Conservation (phyloP, 2,888 invertebrate genomes). For the Eupsilia transversa region DNA sequence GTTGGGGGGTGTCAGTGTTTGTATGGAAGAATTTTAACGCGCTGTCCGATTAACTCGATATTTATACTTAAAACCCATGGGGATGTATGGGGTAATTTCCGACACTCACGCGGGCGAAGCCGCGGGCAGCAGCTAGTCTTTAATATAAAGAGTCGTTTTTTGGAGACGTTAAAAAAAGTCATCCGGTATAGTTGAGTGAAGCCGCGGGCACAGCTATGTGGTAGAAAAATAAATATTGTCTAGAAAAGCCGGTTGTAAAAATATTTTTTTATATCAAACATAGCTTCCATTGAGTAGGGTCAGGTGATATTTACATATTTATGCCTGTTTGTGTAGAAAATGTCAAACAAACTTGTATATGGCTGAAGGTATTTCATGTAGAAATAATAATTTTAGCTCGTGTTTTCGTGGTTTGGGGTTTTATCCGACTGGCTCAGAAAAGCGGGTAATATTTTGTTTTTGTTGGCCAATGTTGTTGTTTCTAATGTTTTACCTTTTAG, state of each 20-base stretch:
- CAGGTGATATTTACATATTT: conserved; percentile 49
- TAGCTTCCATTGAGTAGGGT: conserved; percentile 39
- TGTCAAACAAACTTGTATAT: neutral
- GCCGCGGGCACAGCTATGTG: neutral
- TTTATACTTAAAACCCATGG: too few species aligned
- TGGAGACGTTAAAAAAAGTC: too few species aligned
- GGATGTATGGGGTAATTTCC: too few species aligned
- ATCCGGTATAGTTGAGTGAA: neutral
- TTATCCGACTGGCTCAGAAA: neutral
- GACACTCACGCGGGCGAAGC: too few species aligned
- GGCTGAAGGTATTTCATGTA: conserved; percentile 6
- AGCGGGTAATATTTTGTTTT: neutral
- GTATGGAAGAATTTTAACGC: too few species aligned
- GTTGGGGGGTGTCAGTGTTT: too few species aligned
- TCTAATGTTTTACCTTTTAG: neutral
- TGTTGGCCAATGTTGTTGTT: neutral
- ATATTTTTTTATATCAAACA: conserved; percentile 30
- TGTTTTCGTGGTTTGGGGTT: conserved; percentile 17
- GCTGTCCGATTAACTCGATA: too few species aligned
- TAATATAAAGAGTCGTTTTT: too few species aligned
- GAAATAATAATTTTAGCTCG: neutral
- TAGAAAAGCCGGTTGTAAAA: conserved; percentile 6
- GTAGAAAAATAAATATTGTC: conserved; percentile 10
- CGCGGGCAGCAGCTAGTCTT: too few species aligned
- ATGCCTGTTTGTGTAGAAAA: conserved; percentile 12